Evolutionary conservation across 2,888 invertebrate species (phyloP).

Genomic region (Volucella inflata): DNA sequence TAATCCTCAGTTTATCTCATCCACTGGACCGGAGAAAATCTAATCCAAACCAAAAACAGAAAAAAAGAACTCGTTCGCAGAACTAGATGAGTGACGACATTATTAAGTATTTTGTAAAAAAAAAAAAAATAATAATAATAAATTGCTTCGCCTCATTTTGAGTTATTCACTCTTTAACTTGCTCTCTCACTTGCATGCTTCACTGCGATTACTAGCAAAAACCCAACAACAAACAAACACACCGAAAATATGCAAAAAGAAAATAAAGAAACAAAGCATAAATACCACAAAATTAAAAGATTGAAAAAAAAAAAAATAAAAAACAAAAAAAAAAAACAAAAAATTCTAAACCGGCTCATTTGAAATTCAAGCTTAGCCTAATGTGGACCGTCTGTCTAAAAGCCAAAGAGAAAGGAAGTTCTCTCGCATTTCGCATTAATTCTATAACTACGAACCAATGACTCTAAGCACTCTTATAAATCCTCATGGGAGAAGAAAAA

Average conservation of each 20-base stretch:
- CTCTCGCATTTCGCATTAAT: not conserved
- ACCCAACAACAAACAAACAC: not conserved
- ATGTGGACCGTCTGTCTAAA: not conserved
- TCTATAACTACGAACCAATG: constrained; percentile 1
- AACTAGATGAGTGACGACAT: constrained; percentile 42
- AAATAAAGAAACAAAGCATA: constrained; percentile 24
- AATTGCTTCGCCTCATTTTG: constrained; percentile 39
- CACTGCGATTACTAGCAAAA: constrained; percentile 1
- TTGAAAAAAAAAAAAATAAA: constrained; percentile 4
- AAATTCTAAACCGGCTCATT: constrained; percentile 64
- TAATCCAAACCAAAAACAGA: not conserved
- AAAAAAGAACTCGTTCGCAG: constrained; percentile 34
- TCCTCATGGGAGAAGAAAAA: not conserved
- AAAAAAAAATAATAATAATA: constrained; percentile 3
- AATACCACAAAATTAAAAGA: not conserved
- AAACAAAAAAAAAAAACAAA: constrained; percentile 47
- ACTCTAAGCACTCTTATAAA: constrained; percentile 32
- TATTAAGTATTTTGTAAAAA: not conserved
- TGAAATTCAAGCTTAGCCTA: constrained; percentile 64
- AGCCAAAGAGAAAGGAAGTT: constrained; percentile 32
- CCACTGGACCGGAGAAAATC: constrained; percentile 8
- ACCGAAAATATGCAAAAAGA: constrained; percentile 28
- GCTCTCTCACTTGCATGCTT: constrained; percentile 24
- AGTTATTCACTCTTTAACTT: constrained; percentile 23
- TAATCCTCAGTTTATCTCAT: constrained; percentile 15